A percentile compares a stretch with the other conserved stretches of the same genome.
Evolutionary conservation across 2,797 vertebrate species (phyloP).

Genomic region (Uromys caudimaculatus): DNA sequence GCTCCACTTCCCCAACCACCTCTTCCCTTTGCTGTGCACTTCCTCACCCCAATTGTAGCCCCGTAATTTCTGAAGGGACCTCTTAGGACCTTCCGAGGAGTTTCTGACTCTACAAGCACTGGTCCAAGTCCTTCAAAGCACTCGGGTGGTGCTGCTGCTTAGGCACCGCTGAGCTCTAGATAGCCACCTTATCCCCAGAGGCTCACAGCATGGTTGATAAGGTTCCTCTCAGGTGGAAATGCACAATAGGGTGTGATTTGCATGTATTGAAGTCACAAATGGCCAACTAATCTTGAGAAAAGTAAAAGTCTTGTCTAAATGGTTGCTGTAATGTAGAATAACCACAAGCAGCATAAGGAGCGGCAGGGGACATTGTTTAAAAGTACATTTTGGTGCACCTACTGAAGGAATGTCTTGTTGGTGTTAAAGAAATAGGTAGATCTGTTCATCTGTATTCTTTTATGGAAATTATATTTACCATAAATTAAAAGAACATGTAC

Average conservation of each 20-base stretch:
- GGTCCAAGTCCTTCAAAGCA: not conserved
- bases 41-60: not conserved
- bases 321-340: constrained; percentile 28
- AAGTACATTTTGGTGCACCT: not conserved
- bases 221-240: not conserved
- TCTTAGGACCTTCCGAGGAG: not conserved
- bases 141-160: not conserved
- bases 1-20: not conserved
- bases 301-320: constrained; percentile 34
- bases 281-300: constrained; percentile 2
- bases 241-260: not conserved
- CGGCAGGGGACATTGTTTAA: constrained; percentile 6
- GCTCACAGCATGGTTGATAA: not conserved
- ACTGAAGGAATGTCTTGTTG: not conserved
- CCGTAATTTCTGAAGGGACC: not conserved
- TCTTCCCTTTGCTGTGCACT: not conserved
- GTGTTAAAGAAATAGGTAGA: not conserved
- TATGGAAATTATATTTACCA: not conserved
- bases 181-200: not conserved
- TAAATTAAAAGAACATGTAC: not conserved
- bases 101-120: not conserved
- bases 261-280: constrained; percentile 19
- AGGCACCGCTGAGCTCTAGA: not conserved
- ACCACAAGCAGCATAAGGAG: not conserved
- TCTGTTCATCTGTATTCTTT: not conserved